These are phyloP conservation scores for Euura lappo DNA, from an alignment of 1,140 invertebrate species.

Conservation along the genomic window DNA sequence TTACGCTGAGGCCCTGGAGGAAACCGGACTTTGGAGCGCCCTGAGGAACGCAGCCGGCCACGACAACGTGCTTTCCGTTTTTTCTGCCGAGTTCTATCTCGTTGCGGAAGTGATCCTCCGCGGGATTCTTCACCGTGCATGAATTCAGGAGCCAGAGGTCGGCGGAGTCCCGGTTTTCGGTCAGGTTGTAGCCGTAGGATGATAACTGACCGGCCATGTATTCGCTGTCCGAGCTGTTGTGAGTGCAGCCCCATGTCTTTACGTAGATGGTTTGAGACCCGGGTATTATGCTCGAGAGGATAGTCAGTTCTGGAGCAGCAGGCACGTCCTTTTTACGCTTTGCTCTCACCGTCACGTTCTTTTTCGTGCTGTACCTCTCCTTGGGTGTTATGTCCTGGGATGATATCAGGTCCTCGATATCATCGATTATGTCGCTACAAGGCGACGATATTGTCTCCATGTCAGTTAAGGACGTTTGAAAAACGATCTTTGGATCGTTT, in stretches of 20 bases:
- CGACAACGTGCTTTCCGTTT: slow-evolving; percentile 84
- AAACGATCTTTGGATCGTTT: no score
- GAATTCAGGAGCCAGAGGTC: slow-evolving; percentile 97
- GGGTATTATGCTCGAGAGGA: slow-evolving; percentile 73
- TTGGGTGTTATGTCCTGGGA: slow-evolving; percentile 79
- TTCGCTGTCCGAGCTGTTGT: slow-evolving; percentile 95
- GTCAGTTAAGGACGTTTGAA: no score
- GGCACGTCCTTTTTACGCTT: slow-evolving; percentile 53
- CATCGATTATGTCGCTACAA: slow-evolving; percentile 72
- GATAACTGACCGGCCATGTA: slow-evolving; percentile 97
- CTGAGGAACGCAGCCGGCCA: slow-evolving; percentile 95
- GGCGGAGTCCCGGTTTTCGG: slow-evolving; percentile 81
- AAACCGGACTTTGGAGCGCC: slow-evolving; percentile 78
- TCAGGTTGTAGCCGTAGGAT: slow-evolving; percentile 86
- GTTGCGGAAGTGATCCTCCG: slow-evolving; percentile 96
- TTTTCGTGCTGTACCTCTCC: slow-evolving; percentile 72
- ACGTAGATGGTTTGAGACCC: slow-evolving; percentile 92
- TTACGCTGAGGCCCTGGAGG: slow-evolving; percentile 84
- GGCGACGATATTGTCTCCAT: slow-evolving; percentile 25
- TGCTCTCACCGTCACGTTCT: slow-evolving; percentile 69
- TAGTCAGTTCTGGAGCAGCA: slow-evolving; percentile 33
- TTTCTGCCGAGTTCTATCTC: slow-evolving; percentile 82
- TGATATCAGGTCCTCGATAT: slow-evolving; percentile 83
- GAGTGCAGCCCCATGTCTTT: slow-evolving; percentile 98
- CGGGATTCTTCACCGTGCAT: slow-evolving; percentile 97